A percentile compares a stretch with the other conserved stretches of the same genome.
These are phyloP conservation scores for Drosophila sturtevanti DNA, from an alignment of 1,140 invertebrate species.

Conservation along the genomic window DNA sequence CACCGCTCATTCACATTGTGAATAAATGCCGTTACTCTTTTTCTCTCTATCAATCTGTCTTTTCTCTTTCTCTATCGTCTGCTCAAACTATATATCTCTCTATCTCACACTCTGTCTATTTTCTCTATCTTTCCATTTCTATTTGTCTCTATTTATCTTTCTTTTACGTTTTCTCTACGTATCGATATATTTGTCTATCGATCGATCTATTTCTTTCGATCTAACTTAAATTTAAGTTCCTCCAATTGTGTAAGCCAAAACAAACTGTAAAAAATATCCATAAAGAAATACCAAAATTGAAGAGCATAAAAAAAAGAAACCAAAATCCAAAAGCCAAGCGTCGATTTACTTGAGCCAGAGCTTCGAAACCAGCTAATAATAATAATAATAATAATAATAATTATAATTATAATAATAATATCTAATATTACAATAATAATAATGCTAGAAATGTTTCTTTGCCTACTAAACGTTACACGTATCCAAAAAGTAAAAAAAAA, in stretches of 20 bases:
- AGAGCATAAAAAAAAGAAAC: conserved; percentile 14
- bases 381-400: conserved; percentile 8
- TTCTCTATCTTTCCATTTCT: conserved; percentile 7
- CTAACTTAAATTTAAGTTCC: conserved; percentile 1
- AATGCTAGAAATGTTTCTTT: conserved; percentile 40
- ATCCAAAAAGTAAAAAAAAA: conserved; percentile 1
- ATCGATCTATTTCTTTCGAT: background rate
- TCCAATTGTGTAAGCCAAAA: conserved; percentile 1
- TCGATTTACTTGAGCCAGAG: conserved; percentile 22
- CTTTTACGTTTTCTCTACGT: background rate
- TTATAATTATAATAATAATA: conserved; percentile 15
- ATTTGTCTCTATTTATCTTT: background rate
- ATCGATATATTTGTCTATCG: background rate
- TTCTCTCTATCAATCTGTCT: conserved; percentile 27
- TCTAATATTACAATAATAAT: conserved; percentile 21
- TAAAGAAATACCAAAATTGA: conserved; percentile 31
- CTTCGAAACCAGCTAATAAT: conserved; percentile 16
- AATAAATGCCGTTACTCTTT: conserved; percentile 53
- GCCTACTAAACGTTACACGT: conserved; percentile 51
- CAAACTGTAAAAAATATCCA: conserved; percentile 33
- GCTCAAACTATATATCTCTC: background rate
- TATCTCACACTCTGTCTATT: conserved; percentile 25
- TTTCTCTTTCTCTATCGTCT: background rate
- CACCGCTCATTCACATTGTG: conserved; percentile 76
- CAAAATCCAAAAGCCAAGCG: conserved; percentile 11